Evolutionary conservation across 2,113 vertebrate genomes (phyloP).

Genomic region (Syrmaticus mikado): DNA sequence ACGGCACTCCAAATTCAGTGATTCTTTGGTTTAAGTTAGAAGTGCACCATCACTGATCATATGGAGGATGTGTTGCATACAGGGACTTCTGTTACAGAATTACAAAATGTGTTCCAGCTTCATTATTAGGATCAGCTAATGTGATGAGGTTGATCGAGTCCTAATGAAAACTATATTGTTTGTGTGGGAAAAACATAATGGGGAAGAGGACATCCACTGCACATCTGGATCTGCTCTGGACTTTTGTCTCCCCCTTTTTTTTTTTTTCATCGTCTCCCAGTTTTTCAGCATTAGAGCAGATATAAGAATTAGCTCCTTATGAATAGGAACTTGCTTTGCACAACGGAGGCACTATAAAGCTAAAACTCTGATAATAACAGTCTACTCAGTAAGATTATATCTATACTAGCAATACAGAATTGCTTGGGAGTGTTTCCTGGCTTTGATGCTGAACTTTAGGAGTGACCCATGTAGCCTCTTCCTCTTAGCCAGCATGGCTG

Average conservation of each 20-base stretch:
- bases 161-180: neutral
- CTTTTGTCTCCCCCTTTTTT: neutral
- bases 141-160: fast-evolving
- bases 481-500: fast-evolving
- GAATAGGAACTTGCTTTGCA: neutral
- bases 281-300: neutral
- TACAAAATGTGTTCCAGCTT: neutral
- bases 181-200: neutral
- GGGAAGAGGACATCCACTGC: neutral
- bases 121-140: fast-evolving
- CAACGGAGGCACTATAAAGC: neutral
- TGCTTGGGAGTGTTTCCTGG: neutral
- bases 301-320: neutral
- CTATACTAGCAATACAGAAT: neutral
- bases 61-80: neutral
- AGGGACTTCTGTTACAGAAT: neutral
- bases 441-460: neutral
- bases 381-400: neutral
- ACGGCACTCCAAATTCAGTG: neutral
- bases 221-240: neutral
- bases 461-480: neutral
- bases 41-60: neutral
- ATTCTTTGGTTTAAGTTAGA: neutral
- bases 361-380: neutral
- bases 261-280: neutral